phyloP scores from a whole-genome alignment of 2,797 vertebrate genomes.

The Pelochelys cantorii region DNA sequence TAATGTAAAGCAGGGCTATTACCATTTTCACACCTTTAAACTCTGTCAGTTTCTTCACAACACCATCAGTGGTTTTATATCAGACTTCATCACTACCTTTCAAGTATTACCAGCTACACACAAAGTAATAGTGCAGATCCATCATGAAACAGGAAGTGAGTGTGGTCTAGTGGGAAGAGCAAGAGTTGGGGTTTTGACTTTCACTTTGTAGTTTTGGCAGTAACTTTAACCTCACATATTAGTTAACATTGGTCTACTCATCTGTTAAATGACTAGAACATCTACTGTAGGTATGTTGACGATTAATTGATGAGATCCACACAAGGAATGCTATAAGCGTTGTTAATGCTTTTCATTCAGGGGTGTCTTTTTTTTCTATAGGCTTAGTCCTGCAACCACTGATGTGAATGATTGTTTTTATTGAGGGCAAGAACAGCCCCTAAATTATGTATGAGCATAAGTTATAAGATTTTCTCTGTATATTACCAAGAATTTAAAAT shows the following conservation, averaged over 20 bases:
- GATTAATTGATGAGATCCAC: too few relatives aligned
- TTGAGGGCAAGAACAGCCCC: too few relatives aligned
- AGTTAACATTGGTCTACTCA: not conserved
- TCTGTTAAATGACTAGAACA: not conserved
- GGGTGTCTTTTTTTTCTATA: too few relatives aligned
- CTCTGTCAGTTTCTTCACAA: not conserved
- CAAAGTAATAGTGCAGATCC: not conserved
- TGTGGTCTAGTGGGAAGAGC: not conserved
- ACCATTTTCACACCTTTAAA: not conserved
- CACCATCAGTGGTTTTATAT: not conserved
- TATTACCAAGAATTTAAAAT: too few relatives aligned
- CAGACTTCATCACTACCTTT: not conserved
- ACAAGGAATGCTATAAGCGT: too few relatives aligned
- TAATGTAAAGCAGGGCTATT: not conserved
- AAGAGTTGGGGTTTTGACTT: not conserved
- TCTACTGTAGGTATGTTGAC: too few relatives aligned
- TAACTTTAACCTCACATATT: not conserved
- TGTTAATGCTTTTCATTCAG: too few relatives aligned
- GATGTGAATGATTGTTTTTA: too few relatives aligned
- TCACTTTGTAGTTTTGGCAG: not conserved
- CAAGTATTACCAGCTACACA: rapidly evolving
- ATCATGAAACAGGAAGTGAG: not conserved
- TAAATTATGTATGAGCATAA: too few relatives aligned
- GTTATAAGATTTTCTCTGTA: too few relatives aligned
- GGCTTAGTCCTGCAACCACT: too few relatives aligned